These are phyloP conservation scores for Petrosia ficiformis DNA, from an alignment of 37 sponge, comb jelly and placozoan species.

Conservation along the genomic window DNA sequence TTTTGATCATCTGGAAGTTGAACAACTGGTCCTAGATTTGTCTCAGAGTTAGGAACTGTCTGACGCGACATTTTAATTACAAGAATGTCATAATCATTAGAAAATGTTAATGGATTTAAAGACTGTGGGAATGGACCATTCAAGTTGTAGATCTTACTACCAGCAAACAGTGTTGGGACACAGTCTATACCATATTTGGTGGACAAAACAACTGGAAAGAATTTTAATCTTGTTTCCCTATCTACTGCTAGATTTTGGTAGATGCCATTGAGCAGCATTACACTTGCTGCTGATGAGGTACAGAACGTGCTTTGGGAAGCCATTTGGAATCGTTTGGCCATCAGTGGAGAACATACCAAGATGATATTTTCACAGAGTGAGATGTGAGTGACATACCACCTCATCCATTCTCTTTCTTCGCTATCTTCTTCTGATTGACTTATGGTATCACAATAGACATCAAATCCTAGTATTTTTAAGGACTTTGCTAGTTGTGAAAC, in stretches of 20 bases:
- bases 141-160: neutral
- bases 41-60: neutral
- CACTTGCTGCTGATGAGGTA: neutral
- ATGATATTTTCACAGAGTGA: slow-evolving; percentile 27
- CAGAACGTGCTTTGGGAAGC: neutral
- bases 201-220: neutral
- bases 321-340: slow-evolving; percentile 1
- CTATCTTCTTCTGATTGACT: slow-evolving; percentile 32
- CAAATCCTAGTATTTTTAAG: slow-evolving; percentile 1
- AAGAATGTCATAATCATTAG: neutral
- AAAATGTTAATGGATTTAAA: neutral
- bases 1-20: too few species aligned
- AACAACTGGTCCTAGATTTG: too few species aligned
- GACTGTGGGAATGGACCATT: neutral
- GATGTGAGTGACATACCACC: slow-evolving; percentile 49
- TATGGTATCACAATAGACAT: slow-evolving; percentile 19
- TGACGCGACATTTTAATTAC: neutral
- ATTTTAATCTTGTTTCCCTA: neutral
- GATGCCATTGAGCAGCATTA: neutral
- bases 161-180: neutral
- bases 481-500: neutral
- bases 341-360: slow-evolving; percentile 50
- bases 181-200: neutral
- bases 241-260: neutral
- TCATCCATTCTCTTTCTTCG: slow-evolving; percentile 15